Evolutionary conservation across 2,888 invertebrate species (phyloP).

Genomic region (Ennomos erosarius): DNA sequence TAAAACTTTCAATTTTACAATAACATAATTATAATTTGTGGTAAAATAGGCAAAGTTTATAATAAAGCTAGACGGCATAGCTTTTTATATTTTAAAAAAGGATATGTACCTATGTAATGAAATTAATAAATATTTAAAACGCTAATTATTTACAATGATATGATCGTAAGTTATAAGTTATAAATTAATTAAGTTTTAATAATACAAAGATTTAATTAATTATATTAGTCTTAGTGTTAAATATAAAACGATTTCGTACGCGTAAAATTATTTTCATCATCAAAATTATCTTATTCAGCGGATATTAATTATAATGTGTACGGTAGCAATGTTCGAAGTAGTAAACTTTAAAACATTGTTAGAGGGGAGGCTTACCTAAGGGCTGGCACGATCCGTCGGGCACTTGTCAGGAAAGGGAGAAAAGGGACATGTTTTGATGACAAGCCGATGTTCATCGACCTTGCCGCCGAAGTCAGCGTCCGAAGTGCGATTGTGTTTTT

Average conservation of each 20-base stretch:
- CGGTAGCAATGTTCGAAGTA: slow-evolving; percentile 2
- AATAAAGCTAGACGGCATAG: too few relatives aligned
- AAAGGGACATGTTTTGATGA: neutral
- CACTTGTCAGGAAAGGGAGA: too few relatives aligned
- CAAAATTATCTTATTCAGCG: too few relatives aligned
- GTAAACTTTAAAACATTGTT: too few relatives aligned
- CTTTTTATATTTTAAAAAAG: too few relatives aligned
- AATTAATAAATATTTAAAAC: slow-evolving; percentile 12
- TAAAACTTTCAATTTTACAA: too few relatives aligned
- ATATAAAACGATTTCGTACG: slow-evolving; percentile 5
- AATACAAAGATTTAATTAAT: slow-evolving; percentile 20
- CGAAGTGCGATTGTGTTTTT: too few relatives aligned
- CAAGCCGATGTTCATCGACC: neutral
- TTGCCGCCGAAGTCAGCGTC: too few relatives aligned
- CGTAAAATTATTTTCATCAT: slow-evolving; percentile 13
- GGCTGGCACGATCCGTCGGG: too few relatives aligned
- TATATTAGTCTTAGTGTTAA: slow-evolving; percentile 13
- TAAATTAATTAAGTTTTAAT: slow-evolving; percentile 28
- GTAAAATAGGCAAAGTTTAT: too few relatives aligned
- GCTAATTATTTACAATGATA: slow-evolving; percentile 30
- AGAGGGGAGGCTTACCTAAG: too few relatives aligned
- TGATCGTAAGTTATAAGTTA: slow-evolving; percentile 29
- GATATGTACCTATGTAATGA: slow-evolving; percentile 11
- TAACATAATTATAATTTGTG: too few relatives aligned
- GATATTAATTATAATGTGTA: neutral